Base-by-base conservation (phyloP, 2,113 vertebrate species). In the Coturnix japonica region DNA sequence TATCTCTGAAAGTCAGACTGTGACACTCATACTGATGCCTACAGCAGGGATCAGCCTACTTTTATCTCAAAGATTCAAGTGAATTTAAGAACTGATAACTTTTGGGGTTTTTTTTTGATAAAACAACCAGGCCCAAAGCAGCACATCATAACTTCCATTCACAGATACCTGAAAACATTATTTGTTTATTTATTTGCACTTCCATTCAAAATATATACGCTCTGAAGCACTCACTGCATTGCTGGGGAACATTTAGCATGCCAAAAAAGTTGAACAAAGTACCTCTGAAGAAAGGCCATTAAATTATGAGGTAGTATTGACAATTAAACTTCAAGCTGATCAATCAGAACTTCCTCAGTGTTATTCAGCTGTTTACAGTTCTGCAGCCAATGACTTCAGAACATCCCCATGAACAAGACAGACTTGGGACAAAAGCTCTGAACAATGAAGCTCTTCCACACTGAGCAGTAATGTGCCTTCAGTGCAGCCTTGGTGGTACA, bases 181-280 rank as follows among this genome's bases (percentile, higher is more conserved):
- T 41, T 23, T 72, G 2, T 22, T 47, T 7, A 11, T 33, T 16
- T 53, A 16, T 53, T 31, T 56, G 17, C 4, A 37, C 31, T 51
- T 72, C 37, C 43, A 39, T 8, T 26, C 3, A 23, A 41, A 81
- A 47, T 18, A 35, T 53, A 30, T 83, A 71, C 0, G 1, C 25
- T 53, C 22, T 56, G 37, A 51, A 85, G 37, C 49, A 79, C 60
- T 22, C 41, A 35, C 46, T 66, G 41, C 28, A 66, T 4, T 23
- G 18, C 0, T 22, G 18, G n/a, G 41, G 21, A 43, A 54, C 46
- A 44, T 9, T 13, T 8, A n/a, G 7, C 1, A 22, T 2, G 9
- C 6, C 54, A 47, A 69, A 74, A 57, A 44, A 5, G 65, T 6
- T 56, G 21, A 53, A 59, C 2, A 20, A 6, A 14, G 25, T 64